phyloP scores from a whole-genome alignment of 2,888 invertebrate species.

The Gymnocheta viridis region DNA sequence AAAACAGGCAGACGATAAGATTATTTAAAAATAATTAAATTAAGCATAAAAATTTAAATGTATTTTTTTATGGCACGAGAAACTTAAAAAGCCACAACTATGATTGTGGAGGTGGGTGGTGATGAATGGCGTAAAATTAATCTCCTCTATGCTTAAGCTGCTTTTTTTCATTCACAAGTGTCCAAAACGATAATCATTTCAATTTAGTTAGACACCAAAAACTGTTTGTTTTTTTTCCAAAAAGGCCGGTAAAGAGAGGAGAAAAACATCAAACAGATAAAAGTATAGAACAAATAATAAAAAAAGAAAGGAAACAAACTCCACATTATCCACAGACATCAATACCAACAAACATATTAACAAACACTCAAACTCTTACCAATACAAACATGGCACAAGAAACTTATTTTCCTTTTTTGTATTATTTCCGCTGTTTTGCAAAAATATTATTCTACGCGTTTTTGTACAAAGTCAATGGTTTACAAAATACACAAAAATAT shows the following conservation, averaged over 20 bases:
- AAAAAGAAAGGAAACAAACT: conserved; percentile 29
- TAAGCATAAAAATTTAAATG: neutral
- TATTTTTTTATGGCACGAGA: neutral
- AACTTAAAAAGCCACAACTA: neutral
- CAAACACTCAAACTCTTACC: neutral
- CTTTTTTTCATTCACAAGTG: conserved; percentile 61
- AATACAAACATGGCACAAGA: conserved; percentile 16
- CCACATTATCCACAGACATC: conserved; percentile 68
- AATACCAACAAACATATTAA: conserved; percentile 58
- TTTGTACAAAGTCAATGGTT: conserved; percentile 62
- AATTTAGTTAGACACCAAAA: conserved; percentile 71
- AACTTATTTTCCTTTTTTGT: conserved; percentile 12
- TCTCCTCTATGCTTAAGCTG: conserved; percentile 36
- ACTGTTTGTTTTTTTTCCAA: conserved; percentile 54
- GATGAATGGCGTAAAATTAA: conserved; percentile 31
- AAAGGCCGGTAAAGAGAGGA: conserved; percentile 66
- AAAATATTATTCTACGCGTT: conserved; percentile 68
- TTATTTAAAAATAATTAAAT: no score
- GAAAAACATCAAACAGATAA: conserved; percentile 71
- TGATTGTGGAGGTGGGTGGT: neutral
- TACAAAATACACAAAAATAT: conserved; percentile 41
- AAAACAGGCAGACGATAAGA: no score
- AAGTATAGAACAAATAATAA: conserved; percentile 49
- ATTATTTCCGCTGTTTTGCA: conserved; percentile 32
- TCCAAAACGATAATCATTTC: conserved; percentile 72